Percentiles rank a stretch among this genome's conserved stretches.
Conservation (phyloP, 2,888 invertebrate species). For the Troides aeacus region DNA sequence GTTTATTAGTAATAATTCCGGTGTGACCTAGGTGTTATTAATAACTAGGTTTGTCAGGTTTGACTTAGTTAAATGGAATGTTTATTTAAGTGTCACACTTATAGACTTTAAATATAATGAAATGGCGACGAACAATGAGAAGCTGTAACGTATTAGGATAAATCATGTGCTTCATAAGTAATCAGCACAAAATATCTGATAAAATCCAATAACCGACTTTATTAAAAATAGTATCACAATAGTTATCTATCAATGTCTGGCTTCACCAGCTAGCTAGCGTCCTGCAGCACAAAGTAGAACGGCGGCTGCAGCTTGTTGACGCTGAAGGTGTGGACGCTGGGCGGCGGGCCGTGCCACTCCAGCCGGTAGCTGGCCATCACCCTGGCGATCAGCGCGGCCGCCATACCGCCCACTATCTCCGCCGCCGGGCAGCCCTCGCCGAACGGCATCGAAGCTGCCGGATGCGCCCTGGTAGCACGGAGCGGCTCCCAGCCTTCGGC, state of each 20-base stretch:
- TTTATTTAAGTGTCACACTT: too few relatives aligned
- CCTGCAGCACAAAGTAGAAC: slow-evolving; percentile 68
- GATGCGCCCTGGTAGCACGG: slow-evolving; percentile 59
- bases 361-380: slow-evolving; percentile 63
- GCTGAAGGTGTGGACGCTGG: slow-evolving; percentile 53
- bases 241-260: not conserved
- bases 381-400: slow-evolving; percentile 52
- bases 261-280: slow-evolving; percentile 41
- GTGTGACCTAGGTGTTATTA: too few relatives aligned
- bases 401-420: slow-evolving; percentile 56
- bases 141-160: too few relatives aligned
- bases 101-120: too few relatives aligned
- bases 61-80: too few relatives aligned
- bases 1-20: too few relatives aligned
- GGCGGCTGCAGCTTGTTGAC: slow-evolving; percentile 66
- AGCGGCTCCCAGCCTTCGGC: slow-evolving; percentile 60
- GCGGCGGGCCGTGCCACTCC: slow-evolving; percentile 71
- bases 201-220: too few relatives aligned
- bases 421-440: slow-evolving; percentile 65
- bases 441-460: slow-evolving; percentile 60
- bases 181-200: too few relatives aligned
- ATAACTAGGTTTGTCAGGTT: too few relatives aligned
- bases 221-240: too few relatives aligned
- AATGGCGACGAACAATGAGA: too few relatives aligned
- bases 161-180: too few relatives aligned